Conservation (phyloP, 2,797 vertebrate genomes). For the Falco peregrinus region DNA sequence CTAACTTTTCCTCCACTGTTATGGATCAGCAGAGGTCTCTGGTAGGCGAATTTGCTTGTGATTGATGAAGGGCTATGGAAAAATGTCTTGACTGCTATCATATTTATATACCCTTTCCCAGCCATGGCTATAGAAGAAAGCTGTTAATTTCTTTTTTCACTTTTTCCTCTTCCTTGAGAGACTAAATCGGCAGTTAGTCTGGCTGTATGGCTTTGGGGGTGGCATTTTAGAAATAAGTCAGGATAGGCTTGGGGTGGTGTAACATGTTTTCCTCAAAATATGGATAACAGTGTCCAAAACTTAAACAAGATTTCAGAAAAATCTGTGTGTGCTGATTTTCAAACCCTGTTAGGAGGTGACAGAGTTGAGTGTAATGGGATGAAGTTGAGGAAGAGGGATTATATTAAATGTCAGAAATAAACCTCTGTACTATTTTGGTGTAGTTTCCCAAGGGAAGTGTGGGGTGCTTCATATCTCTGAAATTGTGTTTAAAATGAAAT, state of each 20-base stretch:
- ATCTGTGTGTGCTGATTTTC: neutral
- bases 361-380: neutral
- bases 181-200: neutral
- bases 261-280: neutral
- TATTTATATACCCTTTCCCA: neutral
- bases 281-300: neutral
- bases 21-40: neutral
- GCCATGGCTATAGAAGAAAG: neutral
- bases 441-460: constrained; percentile 13
- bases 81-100: neutral
- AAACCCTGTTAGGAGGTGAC: neutral
- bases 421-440: constrained; percentile 28
- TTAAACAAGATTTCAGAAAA: constrained; percentile 8
- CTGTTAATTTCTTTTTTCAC: neutral
- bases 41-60: neutral
- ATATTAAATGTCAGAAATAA: constrained; percentile 35
- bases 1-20: neutral
- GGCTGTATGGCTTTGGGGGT: neutral
- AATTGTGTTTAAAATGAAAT: constrained; percentile 18
- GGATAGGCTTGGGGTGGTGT: neutral
- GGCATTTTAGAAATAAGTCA: neutral
- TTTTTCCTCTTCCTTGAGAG: neutral
- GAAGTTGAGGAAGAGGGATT: constrained; percentile 11
- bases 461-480: constrained; percentile 22
- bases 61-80: neutral